phyloP scores from a whole-genome alignment of 2,797 vertebrate species.

The Danio choprae region DNA sequence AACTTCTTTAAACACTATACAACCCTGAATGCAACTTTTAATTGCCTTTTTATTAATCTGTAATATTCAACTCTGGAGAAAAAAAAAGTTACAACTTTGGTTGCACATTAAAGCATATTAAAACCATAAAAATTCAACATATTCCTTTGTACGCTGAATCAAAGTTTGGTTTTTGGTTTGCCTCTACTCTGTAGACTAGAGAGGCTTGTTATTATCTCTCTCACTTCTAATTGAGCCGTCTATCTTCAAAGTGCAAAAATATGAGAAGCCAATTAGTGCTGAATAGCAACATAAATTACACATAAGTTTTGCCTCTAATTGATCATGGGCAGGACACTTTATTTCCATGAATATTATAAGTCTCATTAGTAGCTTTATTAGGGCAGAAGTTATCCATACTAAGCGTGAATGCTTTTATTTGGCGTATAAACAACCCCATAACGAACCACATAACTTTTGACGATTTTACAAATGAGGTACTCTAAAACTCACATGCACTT shows the following conservation, averaged over 20 bases:
- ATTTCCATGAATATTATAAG: conserved; percentile 43
- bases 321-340: conserved; percentile 20
- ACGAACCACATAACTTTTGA: neutral
- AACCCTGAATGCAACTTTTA: neutral
- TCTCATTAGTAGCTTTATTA: conserved; percentile 41
- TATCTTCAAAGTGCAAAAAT: conserved; percentile 44
- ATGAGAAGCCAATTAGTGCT: conserved; percentile 42
- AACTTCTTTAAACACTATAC: neutral
- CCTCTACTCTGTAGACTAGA: neutral
- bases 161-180: conserved; percentile 22
- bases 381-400: neutral
- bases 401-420: neutral
- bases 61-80: neutral
- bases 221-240: conserved; percentile 42
- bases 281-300: conserved; percentile 49
- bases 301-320: conserved; percentile 39
- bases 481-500: neutral
- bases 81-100: too few species aligned
- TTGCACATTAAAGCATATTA: neutral
- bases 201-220: conserved; percentile 24
- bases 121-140: neutral
- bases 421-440: neutral
- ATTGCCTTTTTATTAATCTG: neutral
- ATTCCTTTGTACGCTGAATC: neutral
- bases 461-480: neutral